Evolutionary conservation across 2,797 vertebrate genomes (phyloP), one percentile per base, ranked within the genome.

Genomic region (Enteromius radiatus): DNA sequence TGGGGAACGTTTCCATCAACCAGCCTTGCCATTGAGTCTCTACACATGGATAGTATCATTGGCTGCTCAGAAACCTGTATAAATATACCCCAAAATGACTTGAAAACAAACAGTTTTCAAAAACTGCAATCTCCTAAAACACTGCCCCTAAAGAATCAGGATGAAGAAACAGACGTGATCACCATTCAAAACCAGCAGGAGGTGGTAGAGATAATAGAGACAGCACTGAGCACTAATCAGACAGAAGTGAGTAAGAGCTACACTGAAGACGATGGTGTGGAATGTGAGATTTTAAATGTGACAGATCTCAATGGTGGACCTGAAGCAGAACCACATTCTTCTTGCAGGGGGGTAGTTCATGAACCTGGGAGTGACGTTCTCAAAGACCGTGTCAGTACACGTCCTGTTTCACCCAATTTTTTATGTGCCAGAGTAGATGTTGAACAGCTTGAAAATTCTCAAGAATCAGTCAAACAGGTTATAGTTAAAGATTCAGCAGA

Each of bases 401-500:
- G n/a, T n/a, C 15, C 4, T 54, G 15, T 38, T 36, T 68, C 47
- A 75, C 19, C 49, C 21, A 19, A 31, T 5, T 70, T 81, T 41
- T 14, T 28, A 9, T 63, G 26, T 65, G 36, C 31, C 63, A 73
- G 41, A 19, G n/a, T 59, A 21, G 56, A 49, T 43, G 10, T 9
- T 63, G 12, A 33, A 52, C 83, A 52, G 9, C 15, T 23, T n/a
- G 52, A 65, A 78, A 49, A 65, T 78, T 49, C 38, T 76, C 63
- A 36, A 73, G 47, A 65, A 47, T 36, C 10, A 41, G 41, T 41
- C 41, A 9, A 11, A 9, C 10, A 41, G 38, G 52, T 76, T n/a
- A 77, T 86, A 84, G 19, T 41, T 78, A 31, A 77, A 88, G 76
- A 80, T 85, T 84, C 83, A 82, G 73, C 1, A 26, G 83, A 89